Percentiles rank a stretch among this genome's conserved stretches.
Evolutionary conservation across 1,140 invertebrate species (phyloP).

Genomic region (Drosophila pallidifrons): DNA sequence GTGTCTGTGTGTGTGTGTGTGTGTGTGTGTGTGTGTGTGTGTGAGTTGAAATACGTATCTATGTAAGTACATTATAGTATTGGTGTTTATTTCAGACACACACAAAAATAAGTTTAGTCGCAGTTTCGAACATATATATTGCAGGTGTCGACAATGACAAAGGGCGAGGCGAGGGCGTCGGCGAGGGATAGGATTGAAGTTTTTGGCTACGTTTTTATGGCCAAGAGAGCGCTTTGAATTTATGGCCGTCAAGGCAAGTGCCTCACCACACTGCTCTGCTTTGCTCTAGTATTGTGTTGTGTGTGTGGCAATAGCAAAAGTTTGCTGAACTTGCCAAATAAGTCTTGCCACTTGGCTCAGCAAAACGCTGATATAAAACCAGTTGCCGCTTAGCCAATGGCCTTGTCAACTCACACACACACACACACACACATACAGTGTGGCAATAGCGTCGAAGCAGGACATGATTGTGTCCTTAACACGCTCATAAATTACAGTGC

Average conservation of each 20-base stretch:
- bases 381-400: slow-evolving; percentile 22
- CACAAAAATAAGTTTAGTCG: slow-evolving; percentile 27
- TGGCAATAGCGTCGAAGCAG: not conserved
- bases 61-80: not conserved
- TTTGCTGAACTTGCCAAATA: slow-evolving; percentile 59
- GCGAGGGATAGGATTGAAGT: slow-evolving; percentile 29
- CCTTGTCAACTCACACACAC: slow-evolving; percentile 20
- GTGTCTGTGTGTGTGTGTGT: not conserved
- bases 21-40: not conserved
- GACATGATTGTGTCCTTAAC: slow-evolving; percentile 33
- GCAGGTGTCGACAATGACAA: slow-evolving; percentile 43
- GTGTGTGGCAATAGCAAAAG: slow-evolving; percentile 41
- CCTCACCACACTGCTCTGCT: not conserved
- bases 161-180: not conserved
- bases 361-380: slow-evolving; percentile 9
- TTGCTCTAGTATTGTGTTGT: slow-evolving; percentile 11
- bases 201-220: slow-evolving; percentile 57
- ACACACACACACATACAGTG: too few species aligned
- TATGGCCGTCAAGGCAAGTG: slow-evolving; percentile 55
- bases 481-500: slow-evolving; percentile 21
- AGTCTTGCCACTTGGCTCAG: slow-evolving; percentile 30
- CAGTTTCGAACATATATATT: slow-evolving; percentile 9
- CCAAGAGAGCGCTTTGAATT: slow-evolving; percentile 52
- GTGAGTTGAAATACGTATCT: too few species aligned
- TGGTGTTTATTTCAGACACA: slow-evolving; percentile 35